Base-by-base conservation (phyloP, 2,797 vertebrate genomes). In the Pelochelys cantorii region DNA sequence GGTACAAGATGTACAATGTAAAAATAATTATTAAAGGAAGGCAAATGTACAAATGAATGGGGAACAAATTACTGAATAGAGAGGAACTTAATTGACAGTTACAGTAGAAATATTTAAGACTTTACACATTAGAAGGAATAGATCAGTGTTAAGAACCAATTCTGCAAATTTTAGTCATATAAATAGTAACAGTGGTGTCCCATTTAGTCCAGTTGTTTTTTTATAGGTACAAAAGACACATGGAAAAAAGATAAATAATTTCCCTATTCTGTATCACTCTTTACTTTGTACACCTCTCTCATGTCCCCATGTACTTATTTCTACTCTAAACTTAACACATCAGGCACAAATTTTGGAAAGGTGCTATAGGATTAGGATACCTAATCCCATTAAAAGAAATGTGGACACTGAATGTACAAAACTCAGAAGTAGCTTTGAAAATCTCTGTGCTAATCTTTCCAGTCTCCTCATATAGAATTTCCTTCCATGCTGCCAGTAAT, bases 11-110 rank as follows among this genome's bases (percentile, higher is more conserved):
- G 86, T 5, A 83, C 94, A 95, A 94, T 18, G 89, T 31, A 14
- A 84, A 94, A 94, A 88, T 91, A 95, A 96, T 93, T 94, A 75
- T 75, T 48, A 48, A 42, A 48, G 74, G 74, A 77, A 52, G 74
- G 4, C 74, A 52, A 23, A 27, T 96, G 92, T 79, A 83, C 65
- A 82, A 94, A 88, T 92, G 92, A 95, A 60, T 56, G 77, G 85
- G 92, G 85, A 71, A 86, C 89, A 71, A 79, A 86, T 81, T 91
- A 86, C 3, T 3, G 85, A 87, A 92, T 86, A 87, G 62, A 84
- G 92, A 93, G n/a, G 9, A 48, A 71, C 65, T 71, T 71, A 71
- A 71, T 4, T 37, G 65, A 71, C 22, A 22, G 18, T 59, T 81
- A 2, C 89, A 79, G 86, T 27, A 83, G 59, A 90, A 79, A 83